A percentile compares a stretch with the other conserved stretches of the same genome.
Evolutionary conservation across 92 coral and sea anemone species (phyloP).

Genomic region (Zoanthus sociatus): DNA sequence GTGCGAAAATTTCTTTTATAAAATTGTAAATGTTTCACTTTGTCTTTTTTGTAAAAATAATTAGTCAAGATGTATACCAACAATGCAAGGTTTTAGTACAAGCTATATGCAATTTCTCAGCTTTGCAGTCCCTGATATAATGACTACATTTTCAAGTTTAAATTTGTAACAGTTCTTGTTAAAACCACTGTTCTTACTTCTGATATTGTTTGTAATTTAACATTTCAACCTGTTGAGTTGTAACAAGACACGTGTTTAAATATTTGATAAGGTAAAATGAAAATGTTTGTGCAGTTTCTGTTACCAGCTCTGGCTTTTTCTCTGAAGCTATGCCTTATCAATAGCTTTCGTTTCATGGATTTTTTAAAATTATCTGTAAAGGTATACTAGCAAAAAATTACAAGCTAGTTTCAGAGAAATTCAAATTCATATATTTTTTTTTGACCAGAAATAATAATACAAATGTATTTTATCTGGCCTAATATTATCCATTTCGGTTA

Average conservation of each 20-base stretch:
- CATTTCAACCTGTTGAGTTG: conserved; percentile 4
- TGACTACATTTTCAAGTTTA: conserved; percentile 24
- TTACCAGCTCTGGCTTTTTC: conserved; percentile 13
- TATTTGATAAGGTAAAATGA: conserved; percentile 5
- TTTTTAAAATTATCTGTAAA: conserved; percentile 7
- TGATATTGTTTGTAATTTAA: neutral
- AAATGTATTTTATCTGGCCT: conserved; percentile 7
- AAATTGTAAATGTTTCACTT: conserved; percentile 15
- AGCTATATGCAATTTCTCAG: conserved; percentile 5
- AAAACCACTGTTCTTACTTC: conserved; percentile 5
- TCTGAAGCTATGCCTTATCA: conserved; percentile 12
- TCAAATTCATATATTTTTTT: neutral
- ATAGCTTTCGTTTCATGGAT: conserved; percentile 11
- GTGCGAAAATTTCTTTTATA: conserved; percentile 2
- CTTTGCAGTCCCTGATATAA: conserved; percentile 18
- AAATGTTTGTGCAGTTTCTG: conserved; percentile 11
- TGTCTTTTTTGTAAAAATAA: neutral
- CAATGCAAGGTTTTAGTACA: neutral
- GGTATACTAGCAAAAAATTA: conserved; percentile 10
- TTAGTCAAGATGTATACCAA: conserved; percentile 1
- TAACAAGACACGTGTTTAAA: neutral
- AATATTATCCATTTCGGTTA: conserved; percentile 6
- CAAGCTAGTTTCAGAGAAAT: neutral
- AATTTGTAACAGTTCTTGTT: conserved; percentile 7
- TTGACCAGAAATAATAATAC: neutral